A percentile compares a stretch with the other conserved stretches of the same genome.
Evolutionary conservation across 2,888 invertebrate species (phyloP).

Genomic region (Steromphala cineraria): DNA sequence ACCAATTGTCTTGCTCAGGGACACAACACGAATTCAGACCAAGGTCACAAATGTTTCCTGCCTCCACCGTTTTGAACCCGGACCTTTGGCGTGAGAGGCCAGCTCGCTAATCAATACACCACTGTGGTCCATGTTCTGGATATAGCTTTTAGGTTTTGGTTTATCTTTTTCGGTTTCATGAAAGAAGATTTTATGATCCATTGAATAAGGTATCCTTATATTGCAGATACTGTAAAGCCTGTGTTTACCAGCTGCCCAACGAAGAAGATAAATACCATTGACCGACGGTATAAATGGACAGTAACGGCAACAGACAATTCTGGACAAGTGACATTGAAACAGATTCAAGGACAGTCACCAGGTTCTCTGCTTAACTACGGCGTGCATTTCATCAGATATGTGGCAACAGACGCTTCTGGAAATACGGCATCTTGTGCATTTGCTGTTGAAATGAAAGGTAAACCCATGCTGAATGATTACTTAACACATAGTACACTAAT

Average conservation of each 20-base stretch:
- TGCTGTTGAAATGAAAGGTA: background rate
- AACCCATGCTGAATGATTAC: background rate
- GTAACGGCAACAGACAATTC: background rate
- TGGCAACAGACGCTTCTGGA: background rate
- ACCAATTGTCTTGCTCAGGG: no score
- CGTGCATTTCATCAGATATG: background rate
- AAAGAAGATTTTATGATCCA: no score
- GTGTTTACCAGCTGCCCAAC: background rate
- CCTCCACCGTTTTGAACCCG: no score
- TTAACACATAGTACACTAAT: no score
- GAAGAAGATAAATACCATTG: background rate
- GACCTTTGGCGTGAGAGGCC: no score
- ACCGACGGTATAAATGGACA: background rate
- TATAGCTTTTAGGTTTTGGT: no score
- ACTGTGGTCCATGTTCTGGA: no score
- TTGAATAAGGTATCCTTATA: background rate
- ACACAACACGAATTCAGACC: no score
- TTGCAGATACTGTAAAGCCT: constrained; percentile 12
- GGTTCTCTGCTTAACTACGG: background rate
- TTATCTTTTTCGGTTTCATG: no score
- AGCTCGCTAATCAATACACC: no score
- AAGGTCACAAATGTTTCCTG: no score
- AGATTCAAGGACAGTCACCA: background rate
- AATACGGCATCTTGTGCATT: background rate
- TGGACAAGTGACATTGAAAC: background rate